Evolutionary conservation across 1,140 invertebrate genomes (phyloP), one percentile per base, ranked within the genome.

Genomic region (Drosophila ohnishii): DNA sequence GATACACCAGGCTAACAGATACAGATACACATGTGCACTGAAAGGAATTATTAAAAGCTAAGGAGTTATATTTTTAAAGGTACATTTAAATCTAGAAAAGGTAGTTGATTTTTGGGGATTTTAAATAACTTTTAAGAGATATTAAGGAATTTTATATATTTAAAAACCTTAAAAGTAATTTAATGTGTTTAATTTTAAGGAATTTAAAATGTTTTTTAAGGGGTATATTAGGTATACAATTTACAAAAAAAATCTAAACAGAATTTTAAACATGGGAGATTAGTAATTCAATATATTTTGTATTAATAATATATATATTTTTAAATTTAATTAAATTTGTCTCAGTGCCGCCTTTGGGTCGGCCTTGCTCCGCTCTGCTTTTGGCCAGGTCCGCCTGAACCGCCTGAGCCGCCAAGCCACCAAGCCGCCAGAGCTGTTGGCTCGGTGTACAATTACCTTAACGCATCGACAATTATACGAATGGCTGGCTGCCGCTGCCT

Each of bases 391-490:
- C 53, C 35, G 69, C 66, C 47, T 25, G 70, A 67, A 35, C 76
- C 64, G 69, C 71, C 47, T 25, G 70, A 67, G 40, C 76, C 64
- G 69, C 55, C 22, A 9, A 47, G 25, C 25, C 25, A 28, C 25
- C 25, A 28, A 28, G 25, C 25, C 25, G 25, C 25, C 25, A 28
- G 25, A 28, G 44, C 71, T 56, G 59, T 75, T 75, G 72, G 72
- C 61, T 65, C 37, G 85, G 90, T 90, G 82, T 90, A 90, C 90
- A 90, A 90, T 90, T 90, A 90, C 90, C 90, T 90, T 90, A 90
- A 90, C 90, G 90, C 90, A 90, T 90, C 90, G 90, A 90, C 90
- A 90, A 90, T 90, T 90, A 90, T 89, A 90, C 89, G 89, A 90
- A 90, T 90, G 90, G 89, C 88, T 90, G 81, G 81, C 78, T 78